Evolutionary conservation across 2,888 invertebrate genomes (phyloP), one percentile per base, ranked within the genome.

Genomic region (Leptothorax acervorum): DNA sequence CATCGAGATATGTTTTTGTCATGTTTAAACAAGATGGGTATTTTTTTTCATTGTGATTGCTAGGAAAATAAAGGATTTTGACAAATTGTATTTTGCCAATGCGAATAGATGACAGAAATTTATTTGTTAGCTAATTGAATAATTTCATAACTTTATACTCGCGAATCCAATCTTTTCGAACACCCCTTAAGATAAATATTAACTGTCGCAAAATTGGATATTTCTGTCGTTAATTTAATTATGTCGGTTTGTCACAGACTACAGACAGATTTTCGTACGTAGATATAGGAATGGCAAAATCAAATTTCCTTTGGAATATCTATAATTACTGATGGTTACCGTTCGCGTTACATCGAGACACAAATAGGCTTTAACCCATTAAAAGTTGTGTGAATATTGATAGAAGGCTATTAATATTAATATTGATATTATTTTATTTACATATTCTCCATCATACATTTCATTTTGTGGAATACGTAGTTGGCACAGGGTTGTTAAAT

Each of bases 211-310:
- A 48, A 60, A 81, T 81, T 74, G 74, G 39, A 81, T 81, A 48
- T 74, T 81, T 81, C 60, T 51, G 57, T 53, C 55, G 60, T 60
- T 81, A 81, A 74, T 81, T 81, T 39, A 48, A 79, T 79, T 81
- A 73, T 73, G 51, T 71, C 74, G 35, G 45, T 74, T 71, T 79
- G 57, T 53, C 57, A 74, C 60, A 48, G 39, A 74, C 48, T 60
- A n/a, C 48, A 60, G 57, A 48, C 73, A 60, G 73, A 73, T 81
- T 81, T 74, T 74, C 60, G 12, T 39, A 35, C 48, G 60, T 6
- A 71, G 48, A 73, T 60, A 15, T 23, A 57, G 45, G 35, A 73
- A 79, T 79, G 42, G 39, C 48, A 39, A 81, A 81, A 81, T 74
- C 60, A 81, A 60, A 81, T 81, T 81, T 81, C 48, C 79, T 57